Evolutionary conservation across 2,797 vertebrate genomes (phyloP).

Genomic region (Limosa lapponica): DNA sequence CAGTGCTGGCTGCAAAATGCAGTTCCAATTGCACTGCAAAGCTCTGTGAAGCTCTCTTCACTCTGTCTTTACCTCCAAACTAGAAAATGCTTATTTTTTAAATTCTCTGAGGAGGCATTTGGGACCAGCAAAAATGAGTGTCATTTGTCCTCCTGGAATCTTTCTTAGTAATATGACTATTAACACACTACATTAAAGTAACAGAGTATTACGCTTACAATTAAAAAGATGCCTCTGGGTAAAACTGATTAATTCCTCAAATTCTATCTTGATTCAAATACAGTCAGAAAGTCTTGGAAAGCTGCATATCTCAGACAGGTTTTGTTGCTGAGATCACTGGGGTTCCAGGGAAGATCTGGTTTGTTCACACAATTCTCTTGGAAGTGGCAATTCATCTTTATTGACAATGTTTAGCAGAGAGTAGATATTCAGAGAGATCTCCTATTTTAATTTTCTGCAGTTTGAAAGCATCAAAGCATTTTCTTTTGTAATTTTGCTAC

Average conservation of each 20-base stretch:
- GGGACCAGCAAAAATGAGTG: background rate
- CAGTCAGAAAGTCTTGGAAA: background rate
- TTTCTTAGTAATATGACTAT: background rate
- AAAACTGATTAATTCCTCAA: background rate
- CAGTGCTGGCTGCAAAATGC: background rate
- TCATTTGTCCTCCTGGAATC: background rate
- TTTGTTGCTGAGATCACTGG: background rate
- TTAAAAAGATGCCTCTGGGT: background rate
- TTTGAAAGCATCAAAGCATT: background rate
- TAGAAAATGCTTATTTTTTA: background rate
- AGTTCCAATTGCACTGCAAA: background rate
- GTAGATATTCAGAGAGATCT: background rate
- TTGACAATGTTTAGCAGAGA: background rate
- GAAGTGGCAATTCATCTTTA: background rate
- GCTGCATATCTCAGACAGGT: background rate
- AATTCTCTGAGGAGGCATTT: background rate
- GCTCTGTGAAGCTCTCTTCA: accelerated
- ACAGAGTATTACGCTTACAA: background rate
- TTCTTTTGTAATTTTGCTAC: background rate
- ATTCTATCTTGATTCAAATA: background rate
- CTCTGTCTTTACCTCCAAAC: background rate
- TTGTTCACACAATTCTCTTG: background rate
- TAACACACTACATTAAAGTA: background rate
- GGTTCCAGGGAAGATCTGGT: background rate
- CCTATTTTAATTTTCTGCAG: background rate